These are phyloP conservation scores for Steatornis caripensis DNA, from an alignment of 2,113 vertebrate species.

Conservation along the genomic window DNA sequence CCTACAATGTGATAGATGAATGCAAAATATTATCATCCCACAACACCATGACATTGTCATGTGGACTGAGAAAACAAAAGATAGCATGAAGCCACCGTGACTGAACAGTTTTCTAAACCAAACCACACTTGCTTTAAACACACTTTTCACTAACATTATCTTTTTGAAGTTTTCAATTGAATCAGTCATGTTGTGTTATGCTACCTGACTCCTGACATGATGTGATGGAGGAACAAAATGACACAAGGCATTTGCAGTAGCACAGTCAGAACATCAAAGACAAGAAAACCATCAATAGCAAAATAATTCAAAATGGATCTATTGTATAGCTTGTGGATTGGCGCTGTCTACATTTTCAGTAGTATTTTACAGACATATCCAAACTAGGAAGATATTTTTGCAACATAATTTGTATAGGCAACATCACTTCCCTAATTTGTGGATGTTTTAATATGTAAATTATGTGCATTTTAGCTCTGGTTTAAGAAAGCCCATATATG, in stretches of 20 bases:
- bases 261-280: neutral
- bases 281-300: neutral
- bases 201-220: neutral
- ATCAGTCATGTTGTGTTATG: neutral
- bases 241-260: neutral
- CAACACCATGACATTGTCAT: neutral
- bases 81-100: neutral
- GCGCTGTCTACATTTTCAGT: neutral
- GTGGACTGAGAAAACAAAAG: neutral
- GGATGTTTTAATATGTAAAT: neutral
- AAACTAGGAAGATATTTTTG: neutral
- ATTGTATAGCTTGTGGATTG: neutral
- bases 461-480: neutral
- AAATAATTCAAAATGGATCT: neutral
- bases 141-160: neutral
- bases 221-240: neutral
- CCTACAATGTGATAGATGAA: neutral
- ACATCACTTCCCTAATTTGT: neutral
- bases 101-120: neutral
- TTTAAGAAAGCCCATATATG: neutral
- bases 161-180: neutral
- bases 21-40: neutral
- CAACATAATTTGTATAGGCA: neutral
- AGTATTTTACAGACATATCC: neutral
- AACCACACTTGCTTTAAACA: neutral